These are phyloP conservation scores for Enteromius thamalakanensis DNA, from an alignment of 2,797 vertebrate genomes.

Conservation along the genomic window DNA sequence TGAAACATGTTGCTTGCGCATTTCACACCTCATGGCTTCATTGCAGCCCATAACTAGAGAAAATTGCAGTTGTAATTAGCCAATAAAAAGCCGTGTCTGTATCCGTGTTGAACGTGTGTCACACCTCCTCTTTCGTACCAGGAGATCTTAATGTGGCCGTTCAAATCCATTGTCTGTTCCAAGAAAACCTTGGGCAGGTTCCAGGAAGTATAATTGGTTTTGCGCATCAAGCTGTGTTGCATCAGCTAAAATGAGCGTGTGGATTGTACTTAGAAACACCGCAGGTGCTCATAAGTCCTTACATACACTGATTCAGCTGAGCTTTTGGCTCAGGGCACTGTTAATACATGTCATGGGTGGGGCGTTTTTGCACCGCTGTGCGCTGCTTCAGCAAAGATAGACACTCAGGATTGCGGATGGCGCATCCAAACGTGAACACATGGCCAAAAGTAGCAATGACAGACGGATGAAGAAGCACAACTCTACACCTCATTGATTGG, in stretches of 20 bases:
- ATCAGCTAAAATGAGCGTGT: conserved; percentile 38
- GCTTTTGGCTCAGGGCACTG: conserved; percentile 18
- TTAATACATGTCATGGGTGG: conserved; percentile 7
- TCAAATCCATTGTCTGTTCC: conserved; percentile 34
- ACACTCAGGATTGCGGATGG: background rate
- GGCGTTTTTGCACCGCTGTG: background rate
- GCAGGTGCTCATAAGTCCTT: conserved; percentile 29
- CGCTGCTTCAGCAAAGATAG: background rate
- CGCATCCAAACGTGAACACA: background rate
- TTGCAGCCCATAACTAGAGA: conserved; percentile 38
- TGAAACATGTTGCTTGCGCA: conserved; percentile 50
- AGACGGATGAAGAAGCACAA: background rate
- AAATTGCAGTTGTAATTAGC: conserved; percentile 38
- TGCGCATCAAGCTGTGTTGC: conserved; percentile 36
- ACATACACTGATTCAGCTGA: conserved; percentile 15
- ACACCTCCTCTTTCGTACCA: conserved; percentile 16
- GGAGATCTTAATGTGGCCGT: conserved; percentile 31
- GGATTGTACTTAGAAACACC: conserved; percentile 34
- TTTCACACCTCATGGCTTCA: conserved; percentile 49
- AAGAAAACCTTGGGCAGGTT: conserved; percentile 29
- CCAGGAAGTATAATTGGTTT: conserved; percentile 42
- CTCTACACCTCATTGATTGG: background rate
- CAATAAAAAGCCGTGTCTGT: conserved; percentile 37
- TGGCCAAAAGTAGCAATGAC: background rate
- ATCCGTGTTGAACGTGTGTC: conserved; percentile 23